Percentiles rank a stretch among this genome's conserved stretches.
Conservation (phyloP, 1,140 invertebrate species). For the Nasonia longicornis region DNA sequence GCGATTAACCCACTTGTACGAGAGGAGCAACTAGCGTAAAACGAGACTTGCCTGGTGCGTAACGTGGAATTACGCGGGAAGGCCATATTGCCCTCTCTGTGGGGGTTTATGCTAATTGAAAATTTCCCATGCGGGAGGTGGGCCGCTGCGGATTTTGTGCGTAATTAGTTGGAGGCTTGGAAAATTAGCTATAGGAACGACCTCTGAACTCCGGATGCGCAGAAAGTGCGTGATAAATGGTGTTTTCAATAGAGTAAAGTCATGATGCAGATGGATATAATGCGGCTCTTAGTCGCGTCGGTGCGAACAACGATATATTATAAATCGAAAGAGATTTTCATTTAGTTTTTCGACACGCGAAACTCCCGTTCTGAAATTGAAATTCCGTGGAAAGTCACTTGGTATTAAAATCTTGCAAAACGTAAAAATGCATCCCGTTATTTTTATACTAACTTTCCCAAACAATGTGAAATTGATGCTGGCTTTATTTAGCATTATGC, state of each 20-base stretch:
- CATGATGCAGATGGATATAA: too few species aligned
- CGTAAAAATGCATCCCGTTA: neutral
- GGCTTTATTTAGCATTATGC: too few species aligned
- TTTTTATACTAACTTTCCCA: neutral
- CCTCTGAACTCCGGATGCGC: neutral
- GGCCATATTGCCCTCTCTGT: neutral
- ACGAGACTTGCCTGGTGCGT: neutral
- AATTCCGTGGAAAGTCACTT: too few species aligned
- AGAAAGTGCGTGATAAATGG: neutral
- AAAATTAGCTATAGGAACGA: neutral
- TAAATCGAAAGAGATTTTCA: too few species aligned
- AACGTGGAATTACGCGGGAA: neutral
- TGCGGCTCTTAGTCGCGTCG: too few species aligned
- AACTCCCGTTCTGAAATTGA: too few species aligned
- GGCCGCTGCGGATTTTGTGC: neutral
- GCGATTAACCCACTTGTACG: slow-evolving; percentile 24
- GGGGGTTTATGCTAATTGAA: neutral
- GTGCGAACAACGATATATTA: too few species aligned
- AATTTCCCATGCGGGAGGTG: slow-evolving; percentile 2
- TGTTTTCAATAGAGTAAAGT: neutral
- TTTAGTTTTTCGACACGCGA: too few species aligned
- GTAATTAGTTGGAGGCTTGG: neutral
- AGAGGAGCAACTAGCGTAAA: slow-evolving; percentile 1
- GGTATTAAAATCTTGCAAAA: neutral
- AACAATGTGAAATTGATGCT: too few species aligned